Evolutionary conservation across 2,797 vertebrate species (phyloP), one percentile per base, ranked within the genome.

Genomic region (Heliangelus exortis): DNA sequence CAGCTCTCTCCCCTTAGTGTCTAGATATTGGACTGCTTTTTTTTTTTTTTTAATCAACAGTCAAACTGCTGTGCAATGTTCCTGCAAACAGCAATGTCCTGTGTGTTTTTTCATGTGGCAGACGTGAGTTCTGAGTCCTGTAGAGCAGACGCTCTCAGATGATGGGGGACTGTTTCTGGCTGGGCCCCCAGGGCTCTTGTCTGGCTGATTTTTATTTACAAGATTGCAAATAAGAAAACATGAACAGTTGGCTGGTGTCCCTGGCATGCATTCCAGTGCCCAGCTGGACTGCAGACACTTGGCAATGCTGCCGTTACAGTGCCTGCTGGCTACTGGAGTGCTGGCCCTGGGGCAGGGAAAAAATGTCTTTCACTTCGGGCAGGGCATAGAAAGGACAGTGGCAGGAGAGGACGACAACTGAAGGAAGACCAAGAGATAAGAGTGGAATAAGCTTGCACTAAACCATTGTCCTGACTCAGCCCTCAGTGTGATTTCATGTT

Each of bases 181-280:
- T 18, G 63, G n/a, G 59, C 69, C 73, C 57, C 65, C 62, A 8
- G 76, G 68, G 68, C 57, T 80, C 69, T 83, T 8, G 39, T 67
- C 79, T 81, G 93, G 7, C 61, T 74, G 62, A 41, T 41, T 71
- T 88, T 88, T 68, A 77, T 84, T 91, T 90, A 94, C 92, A 72
- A 28, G 33, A 57, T 21, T 57, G 83, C 54, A 92, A 86, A 90
- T 47, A 50, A 81, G 58, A 47, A 36, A 90, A 90, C 86, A 68
- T 0, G 58, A 90, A 7, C 57, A 45, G 84, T 63, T 96, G 94
- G 83, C 90, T 53, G 34, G 4, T 55, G 80, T 77, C 90, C 88
- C 90, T 92, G 86, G 83, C 92, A 1, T 2, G 48, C 7, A 0
- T 69, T 58, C 31, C 79, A 4, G 61, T 83, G 79, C 91, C 88